These are phyloP conservation scores for Fukomys damarensis DNA, from an alignment of 2,113 vertebrate genomes.

Conservation along the genomic window DNA sequence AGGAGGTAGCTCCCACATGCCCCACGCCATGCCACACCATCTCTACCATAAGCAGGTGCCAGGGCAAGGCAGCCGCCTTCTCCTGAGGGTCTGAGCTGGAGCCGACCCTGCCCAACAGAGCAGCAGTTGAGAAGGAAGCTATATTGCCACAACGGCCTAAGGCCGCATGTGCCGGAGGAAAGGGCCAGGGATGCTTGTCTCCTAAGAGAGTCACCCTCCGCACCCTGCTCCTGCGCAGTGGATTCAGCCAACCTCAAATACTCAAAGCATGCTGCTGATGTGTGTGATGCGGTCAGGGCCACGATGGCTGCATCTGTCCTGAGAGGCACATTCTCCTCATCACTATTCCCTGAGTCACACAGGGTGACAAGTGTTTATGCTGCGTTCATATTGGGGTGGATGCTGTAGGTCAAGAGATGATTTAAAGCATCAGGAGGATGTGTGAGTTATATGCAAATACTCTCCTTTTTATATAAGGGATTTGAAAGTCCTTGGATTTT, in stretches of 20 bases:
- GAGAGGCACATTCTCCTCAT: no score
- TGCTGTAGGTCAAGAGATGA: no score
- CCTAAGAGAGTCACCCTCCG: background rate
- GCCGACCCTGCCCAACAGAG: background rate
- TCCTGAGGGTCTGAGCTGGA: background rate
- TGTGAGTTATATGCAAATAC: background rate
- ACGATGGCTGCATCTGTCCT: background rate
- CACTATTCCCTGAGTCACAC: background rate
- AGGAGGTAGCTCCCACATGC: background rate
- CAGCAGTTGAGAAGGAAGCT: no score
- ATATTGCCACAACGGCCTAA: background rate
- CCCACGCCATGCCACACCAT: rapidly evolving
- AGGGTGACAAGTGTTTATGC: background rate
- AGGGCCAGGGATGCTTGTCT: background rate
- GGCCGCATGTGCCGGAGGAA: no score
- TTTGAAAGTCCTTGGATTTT: background rate
- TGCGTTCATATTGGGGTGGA: no score
- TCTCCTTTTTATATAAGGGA: background rate
- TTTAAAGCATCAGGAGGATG: no score
- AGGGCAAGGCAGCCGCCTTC: no score
- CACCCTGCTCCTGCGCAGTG: rapidly evolving
- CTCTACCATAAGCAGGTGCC: rapidly evolving
- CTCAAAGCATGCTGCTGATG: background rate
- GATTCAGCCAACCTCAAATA: background rate
- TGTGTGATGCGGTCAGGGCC: background rate